Evolutionary conservation across 2,888 invertebrate genomes (phyloP), one percentile per base, ranked within the genome.

Genomic region (Melitaea athalia): DNA sequence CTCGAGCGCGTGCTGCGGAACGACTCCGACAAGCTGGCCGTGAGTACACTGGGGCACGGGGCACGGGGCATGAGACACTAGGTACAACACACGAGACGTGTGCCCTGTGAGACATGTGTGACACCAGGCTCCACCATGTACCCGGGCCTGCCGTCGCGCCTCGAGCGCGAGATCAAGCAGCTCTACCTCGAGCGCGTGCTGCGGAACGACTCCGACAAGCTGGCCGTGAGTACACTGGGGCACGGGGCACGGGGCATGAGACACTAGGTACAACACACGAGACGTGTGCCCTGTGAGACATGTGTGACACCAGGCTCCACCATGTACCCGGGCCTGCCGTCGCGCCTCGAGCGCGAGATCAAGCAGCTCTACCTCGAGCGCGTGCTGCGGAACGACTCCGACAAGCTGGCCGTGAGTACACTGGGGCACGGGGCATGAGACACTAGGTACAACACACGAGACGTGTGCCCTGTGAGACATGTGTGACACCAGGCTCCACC

Each of bases 321-420:
- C 99, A 99, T 99, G 99, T 99, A 99, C 92, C 99, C 99, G 3
- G 99, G 99, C 49, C 95, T 99, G 68, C 99, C 99, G 0, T 98
- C 98, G 76, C 95, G 99, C 68, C 94, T 99, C 71, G 99, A 99
- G 93, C 93, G 99, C 63, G 99, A 99, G 94, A 97, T 99, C 80
- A 99, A 99, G 84, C 99, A 99, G 38, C 38, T 38, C 38, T 38
- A 38, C 38, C 38, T 38, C 38, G 38, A 38, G 38, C 38, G 38
- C 38, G 38, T 38, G 38, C 38, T 38, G 38, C 38, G 38, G 38
- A 38, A 38, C 38, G 38, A 38, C 38, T 38, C 38, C 38, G 38
- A 38, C 38, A 38, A 38, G 38, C 38, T 38, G 38, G 38, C 38
- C 38, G 38, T 38, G 38, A 38, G 38, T 38, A 38, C 38, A 38